These are phyloP conservation scores for Drymodes brunneopygia DNA, from an alignment of 2,113 vertebrate genomes.

Conservation along the genomic window DNA sequence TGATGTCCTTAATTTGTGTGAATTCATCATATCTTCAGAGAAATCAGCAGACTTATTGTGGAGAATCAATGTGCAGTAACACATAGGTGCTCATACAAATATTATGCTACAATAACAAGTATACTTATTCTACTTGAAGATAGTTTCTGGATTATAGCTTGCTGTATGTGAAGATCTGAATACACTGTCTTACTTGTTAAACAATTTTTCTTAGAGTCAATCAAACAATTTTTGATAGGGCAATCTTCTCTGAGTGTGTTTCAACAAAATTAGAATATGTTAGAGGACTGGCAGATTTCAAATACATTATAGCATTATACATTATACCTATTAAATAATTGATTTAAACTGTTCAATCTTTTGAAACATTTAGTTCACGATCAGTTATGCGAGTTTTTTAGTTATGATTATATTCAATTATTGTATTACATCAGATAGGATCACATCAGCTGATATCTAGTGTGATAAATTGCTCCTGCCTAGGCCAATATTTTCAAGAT, in stretches of 20 bases:
- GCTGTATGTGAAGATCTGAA: not conserved
- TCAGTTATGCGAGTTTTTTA: not conserved
- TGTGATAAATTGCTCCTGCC: not conserved
- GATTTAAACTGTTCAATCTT: not conserved
- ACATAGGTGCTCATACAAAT: not conserved
- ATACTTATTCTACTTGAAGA: not conserved
- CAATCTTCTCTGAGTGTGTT: not conserved
- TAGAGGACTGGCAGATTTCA: not conserved
- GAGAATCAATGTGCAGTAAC: not conserved
- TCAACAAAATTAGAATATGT: not conserved
- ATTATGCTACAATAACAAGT: not conserved
- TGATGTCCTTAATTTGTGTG: not conserved
- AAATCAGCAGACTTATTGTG: not conserved
- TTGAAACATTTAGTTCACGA: not conserved
- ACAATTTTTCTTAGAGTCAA: not conserved
- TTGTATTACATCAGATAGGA: not conserved
- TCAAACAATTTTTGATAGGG: not conserved
- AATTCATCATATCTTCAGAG: not conserved
- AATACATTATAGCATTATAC: not conserved
- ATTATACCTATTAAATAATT: not conserved
- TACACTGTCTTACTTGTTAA: not conserved
- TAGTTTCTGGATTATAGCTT: not conserved
- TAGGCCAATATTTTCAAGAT: not conserved
- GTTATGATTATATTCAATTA: not conserved
- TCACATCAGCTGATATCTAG: not conserved